phyloP scores from a whole-genome alignment of 1,140 invertebrate species.

The Mactra quadrangularis region DNA sequence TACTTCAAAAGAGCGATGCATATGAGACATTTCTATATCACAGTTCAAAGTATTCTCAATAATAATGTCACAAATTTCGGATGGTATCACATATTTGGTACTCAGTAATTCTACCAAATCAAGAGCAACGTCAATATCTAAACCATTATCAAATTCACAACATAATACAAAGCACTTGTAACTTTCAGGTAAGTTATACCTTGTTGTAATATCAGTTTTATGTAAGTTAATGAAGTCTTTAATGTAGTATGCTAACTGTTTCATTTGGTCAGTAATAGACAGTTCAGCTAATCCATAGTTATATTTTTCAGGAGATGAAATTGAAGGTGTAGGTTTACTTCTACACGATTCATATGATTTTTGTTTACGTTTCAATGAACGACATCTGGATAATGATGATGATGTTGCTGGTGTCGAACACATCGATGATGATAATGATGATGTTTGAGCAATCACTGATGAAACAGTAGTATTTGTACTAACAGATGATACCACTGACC shows the following conservation, averaged over 20 bases:
- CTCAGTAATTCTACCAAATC: background rate
- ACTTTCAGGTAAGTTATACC: background rate
- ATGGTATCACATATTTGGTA: background rate
- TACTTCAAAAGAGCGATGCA: conserved; percentile 6
- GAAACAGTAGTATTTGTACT: background rate
- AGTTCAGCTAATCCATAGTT: background rate
- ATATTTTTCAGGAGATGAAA: no score
- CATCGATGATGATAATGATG: background rate
- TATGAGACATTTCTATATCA: background rate
- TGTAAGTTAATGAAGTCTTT: background rate
- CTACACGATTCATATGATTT: background rate
- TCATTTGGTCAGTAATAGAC: conserved; percentile 5
- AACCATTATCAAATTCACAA: background rate
- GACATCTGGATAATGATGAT: background rate
- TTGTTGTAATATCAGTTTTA: background rate
- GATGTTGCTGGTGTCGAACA: background rate
- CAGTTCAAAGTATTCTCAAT: conserved; percentile 3
- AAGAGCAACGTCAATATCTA: conserved; percentile 17
- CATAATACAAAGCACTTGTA: conserved; percentile 1
- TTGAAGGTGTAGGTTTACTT: no score
- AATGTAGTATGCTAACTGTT: background rate
- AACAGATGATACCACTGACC: background rate
- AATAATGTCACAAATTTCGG: background rate
- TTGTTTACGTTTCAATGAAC: background rate
- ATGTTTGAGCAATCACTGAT: background rate